Percentiles rank a stretch among this genome's conserved stretches.
Evolutionary conservation across 2,113 vertebrate genomes (phyloP).

Genomic region (Notarius lentiginosus): DNA sequence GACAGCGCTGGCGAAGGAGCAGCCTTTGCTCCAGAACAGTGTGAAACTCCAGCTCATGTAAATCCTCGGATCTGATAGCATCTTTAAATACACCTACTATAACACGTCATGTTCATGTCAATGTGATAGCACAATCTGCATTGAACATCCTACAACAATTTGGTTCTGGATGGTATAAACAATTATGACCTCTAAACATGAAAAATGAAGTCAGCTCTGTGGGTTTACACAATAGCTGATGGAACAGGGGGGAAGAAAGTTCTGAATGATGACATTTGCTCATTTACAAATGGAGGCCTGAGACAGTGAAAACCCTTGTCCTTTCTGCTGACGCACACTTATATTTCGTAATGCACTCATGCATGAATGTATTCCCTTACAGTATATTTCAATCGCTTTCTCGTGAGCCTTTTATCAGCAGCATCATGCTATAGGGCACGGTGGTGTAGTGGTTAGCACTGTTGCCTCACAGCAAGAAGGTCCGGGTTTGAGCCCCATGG

Average conservation of each 20-base stretch:
- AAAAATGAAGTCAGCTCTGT: not conserved
- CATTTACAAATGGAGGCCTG: not conserved
- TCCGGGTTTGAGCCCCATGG: too few relatives aligned
- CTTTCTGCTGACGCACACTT: not conserved
- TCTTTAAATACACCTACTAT: not conserved
- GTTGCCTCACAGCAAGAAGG: too few relatives aligned
- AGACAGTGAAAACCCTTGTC: not conserved
- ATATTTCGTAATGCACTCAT: not conserved
- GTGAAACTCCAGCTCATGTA: not conserved
- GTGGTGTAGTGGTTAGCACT: too few relatives aligned
- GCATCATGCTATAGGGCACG: not conserved
- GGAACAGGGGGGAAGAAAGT: not conserved
- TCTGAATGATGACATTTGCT: not conserved
- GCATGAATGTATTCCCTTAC: not conserved
- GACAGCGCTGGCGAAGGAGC: not conserved
- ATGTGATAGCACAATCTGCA: not conserved
- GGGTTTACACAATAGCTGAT: not conserved
- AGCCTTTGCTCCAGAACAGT: conserved; percentile 39
- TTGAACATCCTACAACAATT: not conserved
- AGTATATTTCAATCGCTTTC: conserved; percentile 10
- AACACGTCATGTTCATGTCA: not conserved
- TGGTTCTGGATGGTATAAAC: not conserved
- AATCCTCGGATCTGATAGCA: not conserved
- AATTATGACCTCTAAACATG: not conserved
- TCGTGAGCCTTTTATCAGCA: conserved; percentile 25